These are phyloP conservation scores for Plutella xylostella DNA, from an alignment of 2,888 invertebrate species.

Conservation along the genomic window DNA sequence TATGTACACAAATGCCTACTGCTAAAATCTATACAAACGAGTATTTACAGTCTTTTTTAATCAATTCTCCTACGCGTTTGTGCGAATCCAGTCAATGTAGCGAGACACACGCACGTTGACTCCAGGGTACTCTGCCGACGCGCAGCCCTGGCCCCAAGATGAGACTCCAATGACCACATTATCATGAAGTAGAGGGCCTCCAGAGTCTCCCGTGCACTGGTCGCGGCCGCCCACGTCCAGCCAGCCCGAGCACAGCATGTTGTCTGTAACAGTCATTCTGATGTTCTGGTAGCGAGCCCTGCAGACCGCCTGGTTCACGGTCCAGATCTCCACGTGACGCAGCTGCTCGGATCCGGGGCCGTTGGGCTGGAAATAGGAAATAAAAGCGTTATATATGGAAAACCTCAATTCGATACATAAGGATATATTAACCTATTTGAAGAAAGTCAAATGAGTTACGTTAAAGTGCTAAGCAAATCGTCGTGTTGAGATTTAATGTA, in stretches of 20 bases:
- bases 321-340: slow-evolving; percentile 13
- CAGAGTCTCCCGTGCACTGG: slow-evolving; percentile 45
- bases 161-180: slow-evolving; percentile 32
- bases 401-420: background rate
- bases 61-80: too few species aligned
- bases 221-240: slow-evolving; percentile 41
- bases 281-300: slow-evolving; percentile 8
- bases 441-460: too few species aligned
- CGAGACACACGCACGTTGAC: slow-evolving; percentile 35
- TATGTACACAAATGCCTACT: too few species aligned
- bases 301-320: slow-evolving; percentile 11
- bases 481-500: background rate
- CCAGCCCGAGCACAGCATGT: slow-evolving; percentile 42
- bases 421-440: too few species aligned
- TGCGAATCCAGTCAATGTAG: slow-evolving; percentile 31
- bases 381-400: background rate
- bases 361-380: slow-evolving; percentile 3
- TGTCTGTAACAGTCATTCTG: slow-evolving; percentile 24
- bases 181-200: slow-evolving; percentile 37
- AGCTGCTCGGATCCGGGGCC: slow-evolving; percentile 11
- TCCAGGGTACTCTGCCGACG: slow-evolving; percentile 27
- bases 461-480: background rate
- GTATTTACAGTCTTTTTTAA: too few species aligned
- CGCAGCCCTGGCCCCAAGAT: slow-evolving; percentile 33
- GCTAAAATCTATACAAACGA: too few species aligned